Evolutionary conservation across 2,797 vertebrate genomes (phyloP).

Genomic region (Natrix natrix): DNA sequence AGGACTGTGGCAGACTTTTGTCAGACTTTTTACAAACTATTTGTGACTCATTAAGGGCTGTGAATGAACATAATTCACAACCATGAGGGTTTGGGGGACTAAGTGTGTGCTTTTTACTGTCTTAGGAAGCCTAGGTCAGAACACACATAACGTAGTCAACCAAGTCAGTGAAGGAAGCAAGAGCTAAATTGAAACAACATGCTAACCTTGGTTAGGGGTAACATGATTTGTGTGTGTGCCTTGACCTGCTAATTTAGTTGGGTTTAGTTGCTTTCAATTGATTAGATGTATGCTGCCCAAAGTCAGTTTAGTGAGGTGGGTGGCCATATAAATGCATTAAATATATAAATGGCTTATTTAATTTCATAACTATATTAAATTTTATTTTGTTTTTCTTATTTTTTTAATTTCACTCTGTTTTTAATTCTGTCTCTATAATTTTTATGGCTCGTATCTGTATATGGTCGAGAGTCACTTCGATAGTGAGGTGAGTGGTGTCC

Average conservation of each 20-base stretch:
- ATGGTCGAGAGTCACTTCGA: background rate
- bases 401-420: background rate
- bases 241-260: background rate
- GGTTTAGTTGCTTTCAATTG: background rate
- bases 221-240: background rate
- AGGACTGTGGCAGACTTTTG: too few species aligned
- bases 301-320: background rate
- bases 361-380: background rate
- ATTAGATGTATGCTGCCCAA: background rate
- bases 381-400: background rate
- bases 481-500: background rate
- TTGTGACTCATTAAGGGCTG: too few species aligned
- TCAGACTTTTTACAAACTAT: too few species aligned
- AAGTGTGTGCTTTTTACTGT: too few species aligned
- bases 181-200: background rate
- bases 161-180: background rate
- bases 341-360: background rate
- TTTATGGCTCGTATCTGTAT: background rate
- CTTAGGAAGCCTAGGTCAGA: too few species aligned
- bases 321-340: background rate
- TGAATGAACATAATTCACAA: too few species aligned
- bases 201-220: background rate
- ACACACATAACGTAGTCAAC: background rate
- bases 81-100: too few species aligned
- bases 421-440: background rate